phyloP scores from a whole-genome alignment of 1,140 invertebrate species.

The Berghia stephanieae region DNA sequence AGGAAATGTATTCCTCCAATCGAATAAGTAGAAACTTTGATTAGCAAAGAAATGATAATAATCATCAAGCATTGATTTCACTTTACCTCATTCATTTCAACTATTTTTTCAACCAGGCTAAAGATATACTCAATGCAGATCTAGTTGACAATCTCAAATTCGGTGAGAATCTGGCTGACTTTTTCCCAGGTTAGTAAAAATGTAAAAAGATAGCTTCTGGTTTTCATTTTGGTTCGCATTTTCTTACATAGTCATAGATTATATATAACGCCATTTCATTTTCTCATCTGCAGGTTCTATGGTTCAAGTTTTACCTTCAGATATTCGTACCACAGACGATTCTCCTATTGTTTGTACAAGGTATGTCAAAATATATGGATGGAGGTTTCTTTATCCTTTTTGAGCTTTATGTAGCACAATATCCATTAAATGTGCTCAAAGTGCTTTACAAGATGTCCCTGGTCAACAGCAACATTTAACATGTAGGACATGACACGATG shows the following conservation, averaged over 20 bases:
- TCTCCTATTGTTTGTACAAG: constrained; percentile 9
- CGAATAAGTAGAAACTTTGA: too few species aligned
- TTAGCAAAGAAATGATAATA: background rate
- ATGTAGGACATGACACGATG: too few species aligned
- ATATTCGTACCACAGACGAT: background rate
- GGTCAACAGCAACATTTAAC: too few species aligned
- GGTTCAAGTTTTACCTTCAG: background rate
- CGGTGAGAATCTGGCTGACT: constrained; percentile 26
- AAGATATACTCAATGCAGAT: constrained; percentile 15
- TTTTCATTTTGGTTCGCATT: too few species aligned
- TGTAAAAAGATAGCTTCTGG: background rate
- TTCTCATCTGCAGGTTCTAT: constrained; percentile 21
- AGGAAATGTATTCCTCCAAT: too few species aligned
- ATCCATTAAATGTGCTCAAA: too few species aligned
- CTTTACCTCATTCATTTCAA: too few species aligned
- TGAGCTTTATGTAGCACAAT: too few species aligned
- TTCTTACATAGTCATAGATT: too few species aligned
- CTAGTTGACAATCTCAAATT: background rate
- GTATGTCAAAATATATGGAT: background rate
- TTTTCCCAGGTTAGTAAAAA: constrained; percentile 22
- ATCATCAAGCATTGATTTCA: background rate
- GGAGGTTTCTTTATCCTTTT: too few species aligned
- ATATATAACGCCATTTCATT: background rate
- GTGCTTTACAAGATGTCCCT: too few species aligned
- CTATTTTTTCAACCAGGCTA: too few species aligned